Evolutionary conservation across 2,797 vertebrate species (phyloP), one percentile per base, ranked within the genome.

Genomic region (Anguilla obscura): DNA sequence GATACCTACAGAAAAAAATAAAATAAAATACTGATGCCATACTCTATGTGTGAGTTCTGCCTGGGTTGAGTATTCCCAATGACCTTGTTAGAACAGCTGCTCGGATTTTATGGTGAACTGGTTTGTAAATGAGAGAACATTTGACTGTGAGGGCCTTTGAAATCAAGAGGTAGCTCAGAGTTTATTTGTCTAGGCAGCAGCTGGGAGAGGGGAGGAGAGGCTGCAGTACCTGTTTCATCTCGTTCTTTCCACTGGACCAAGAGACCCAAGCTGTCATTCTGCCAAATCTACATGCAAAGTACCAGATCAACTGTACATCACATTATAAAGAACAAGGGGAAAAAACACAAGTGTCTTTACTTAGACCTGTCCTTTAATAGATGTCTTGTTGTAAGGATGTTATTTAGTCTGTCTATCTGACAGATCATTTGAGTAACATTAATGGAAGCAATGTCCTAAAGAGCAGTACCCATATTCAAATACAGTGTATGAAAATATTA

Each of bases 381-480:
- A 24, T 71, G n/a, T 10, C 52, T 48, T 82, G 86, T 88, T 92
- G 93, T 92, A 91, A 90, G 91, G 88, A 90, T 88, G 88, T 90
- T 92, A 91, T 93, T 92, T 92, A 91, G 84, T 69, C 90, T 86
- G 8, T 66, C 86, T 93, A 45, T 94, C 94, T 92, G 89, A 89
- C 92, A 89, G 88, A 91, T 92, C 91, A 90, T 93, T 94, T 92
- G 92, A 93, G 93, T 92, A 88, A 94, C 93, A 94, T 93, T 36
- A 52, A 91, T 92, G 90, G 92, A 93, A 94, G 93, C 94, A 91
- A 91, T 94, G 93, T 95, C 93, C 92, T 94, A 92, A 92, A 91
- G 92, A 94, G 93, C 94, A 93, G 92, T 94, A 91, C 93, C 92
- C 91, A 90, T 91, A 91, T 91, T 92, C 90, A 63, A 18, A 36